Evolutionary conservation across 1,140 invertebrate genomes (phyloP), one percentile per base, ranked within the genome.

Genomic region (Hetaerina americana): DNA sequence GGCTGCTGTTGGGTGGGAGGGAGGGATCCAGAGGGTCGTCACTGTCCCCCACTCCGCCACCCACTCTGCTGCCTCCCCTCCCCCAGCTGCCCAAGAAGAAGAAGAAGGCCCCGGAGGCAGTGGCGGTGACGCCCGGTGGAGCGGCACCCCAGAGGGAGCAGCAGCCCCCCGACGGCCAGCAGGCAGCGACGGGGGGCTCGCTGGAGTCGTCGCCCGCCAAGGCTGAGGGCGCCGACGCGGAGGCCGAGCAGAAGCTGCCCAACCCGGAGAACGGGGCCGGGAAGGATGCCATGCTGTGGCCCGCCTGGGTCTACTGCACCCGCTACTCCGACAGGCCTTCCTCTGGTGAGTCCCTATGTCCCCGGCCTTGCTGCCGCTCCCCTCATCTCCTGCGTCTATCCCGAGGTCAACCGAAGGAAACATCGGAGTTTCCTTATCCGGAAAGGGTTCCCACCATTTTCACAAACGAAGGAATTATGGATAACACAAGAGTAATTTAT

Each of bases 231-330:
- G 26, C 49, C 10, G 70, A 49, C 72, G 69, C 75, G 66, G 26
- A 68, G 27, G 5, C n/a, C 49, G 31, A 5, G 79, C 81, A 22
- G 79, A 68, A 68, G 27, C 24, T 68, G 25, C 75, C 70, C 1
- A 15, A 68, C 72, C 72, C 22, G 25, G 40, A n/a, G 10, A 57
- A 57, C 22, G 66, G 12, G 67, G 68, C 26, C 49, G 67, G 22
- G 26, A 29, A 66, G 15, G 28, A 27, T 2, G 66, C 27, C 28
- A 70, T 71, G 68, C 78, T 90, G 73, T 92, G 94, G 91, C 96
- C 96, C 0, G 95, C 96, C 0, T 98, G 96, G 96, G 94, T 98
- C 26, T 98, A 96, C 81, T 98, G 96, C 82, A 98, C 96, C 0
- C 86, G 96, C 82, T 98, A 98, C 81, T 96, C 94, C 71, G 96